Conservation (phyloP, 2,888 invertebrate genomes). For the Invenusta paracnida region DNA sequence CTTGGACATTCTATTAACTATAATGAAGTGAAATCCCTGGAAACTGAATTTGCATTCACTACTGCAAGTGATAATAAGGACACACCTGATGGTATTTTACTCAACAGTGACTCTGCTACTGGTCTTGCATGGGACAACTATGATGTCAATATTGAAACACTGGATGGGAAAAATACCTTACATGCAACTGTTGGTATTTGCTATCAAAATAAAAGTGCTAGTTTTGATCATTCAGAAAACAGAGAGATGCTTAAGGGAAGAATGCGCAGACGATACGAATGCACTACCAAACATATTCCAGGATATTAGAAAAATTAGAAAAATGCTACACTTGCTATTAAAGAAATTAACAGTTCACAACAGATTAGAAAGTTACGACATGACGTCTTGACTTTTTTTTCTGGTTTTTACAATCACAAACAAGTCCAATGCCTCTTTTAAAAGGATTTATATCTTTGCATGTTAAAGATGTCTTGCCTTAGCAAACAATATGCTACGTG, state of each 20-base stretch:
- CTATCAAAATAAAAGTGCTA: background rate
- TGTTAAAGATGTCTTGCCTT: constrained; percentile 39
- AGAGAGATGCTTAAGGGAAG: background rate
- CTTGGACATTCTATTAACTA: background rate
- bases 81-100: constrained; percentile 38
- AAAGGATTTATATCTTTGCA: constrained; percentile 33
- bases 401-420: background rate
- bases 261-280: background rate
- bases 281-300: background rate
- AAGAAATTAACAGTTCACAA: background rate
- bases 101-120: constrained; percentile 15
- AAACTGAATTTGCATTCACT: constrained; percentile 9
- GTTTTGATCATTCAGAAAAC: background rate
- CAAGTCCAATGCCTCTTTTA: constrained; percentile 30
- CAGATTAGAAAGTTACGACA: background rate
- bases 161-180: background rate
- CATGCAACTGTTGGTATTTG: constrained; percentile 26
- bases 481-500: constrained; percentile 44
- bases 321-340: constrained; percentile 16
- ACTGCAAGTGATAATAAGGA: constrained; percentile 32
- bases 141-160: constrained; percentile 38
- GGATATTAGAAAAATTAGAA: background rate
- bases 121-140: constrained; percentile 44
- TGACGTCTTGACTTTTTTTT: background rate
- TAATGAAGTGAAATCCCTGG: background rate